phyloP scores from a whole-genome alignment of 1,140 invertebrate species.

The Scylla paramamosain region DNA sequence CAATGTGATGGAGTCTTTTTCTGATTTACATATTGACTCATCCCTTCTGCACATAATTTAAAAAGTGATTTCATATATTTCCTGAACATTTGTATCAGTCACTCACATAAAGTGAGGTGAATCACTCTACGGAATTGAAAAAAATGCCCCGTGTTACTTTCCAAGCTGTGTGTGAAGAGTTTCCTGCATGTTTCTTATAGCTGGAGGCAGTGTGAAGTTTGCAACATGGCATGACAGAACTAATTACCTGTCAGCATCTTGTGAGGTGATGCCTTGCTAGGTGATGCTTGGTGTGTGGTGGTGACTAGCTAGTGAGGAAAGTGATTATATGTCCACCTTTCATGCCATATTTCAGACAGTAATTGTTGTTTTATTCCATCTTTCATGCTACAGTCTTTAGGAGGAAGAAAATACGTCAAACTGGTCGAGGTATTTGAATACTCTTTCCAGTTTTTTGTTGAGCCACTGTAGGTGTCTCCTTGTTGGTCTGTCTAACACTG shows the following conservation, averaged over 20 bases:
- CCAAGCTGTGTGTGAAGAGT: no score
- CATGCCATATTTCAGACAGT: not conserved
- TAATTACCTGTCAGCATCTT: not conserved
- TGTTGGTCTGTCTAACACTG: not conserved
- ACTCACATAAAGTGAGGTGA: no score
- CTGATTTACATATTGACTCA: no score
- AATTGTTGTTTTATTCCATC: constrained; percentile 50
- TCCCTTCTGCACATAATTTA: no score
- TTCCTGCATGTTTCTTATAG: no score
- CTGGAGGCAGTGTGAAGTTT: no score
- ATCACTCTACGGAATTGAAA: no score
- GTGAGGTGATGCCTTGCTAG: not conserved
- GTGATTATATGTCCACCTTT: not conserved
- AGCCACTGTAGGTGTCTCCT: not conserved
- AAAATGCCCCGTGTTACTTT: no score
- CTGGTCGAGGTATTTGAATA: constrained; percentile 66
- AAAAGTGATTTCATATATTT: no score
- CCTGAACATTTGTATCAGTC: no score
- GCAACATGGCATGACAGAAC: no score
- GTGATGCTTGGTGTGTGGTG: not conserved
- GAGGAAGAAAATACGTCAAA: constrained; percentile 75
- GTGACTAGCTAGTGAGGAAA: not conserved
- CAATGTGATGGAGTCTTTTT: no score
- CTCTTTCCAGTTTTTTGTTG: constrained; percentile 33
- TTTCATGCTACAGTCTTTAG: constrained; percentile 71